Base-by-base conservation (phyloP, 2,888 invertebrate species). In the Synergus itoensis region DNA sequence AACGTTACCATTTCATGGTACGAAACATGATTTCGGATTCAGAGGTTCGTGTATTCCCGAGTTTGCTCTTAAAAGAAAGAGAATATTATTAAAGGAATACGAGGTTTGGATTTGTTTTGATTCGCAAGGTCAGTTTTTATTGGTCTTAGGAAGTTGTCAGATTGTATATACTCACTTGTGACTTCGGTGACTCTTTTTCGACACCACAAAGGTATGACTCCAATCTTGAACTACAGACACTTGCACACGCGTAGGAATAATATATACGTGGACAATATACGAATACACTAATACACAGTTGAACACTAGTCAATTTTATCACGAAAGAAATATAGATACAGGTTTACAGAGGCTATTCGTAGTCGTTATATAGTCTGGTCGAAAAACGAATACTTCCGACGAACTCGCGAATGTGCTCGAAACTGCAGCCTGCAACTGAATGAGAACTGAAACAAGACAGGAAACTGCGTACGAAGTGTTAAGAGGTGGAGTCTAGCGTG, bases 1-100 rank as follows among this genome's bases (percentile, higher is more conserved):
- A 86, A 87, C 79, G 82, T 90, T 90, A 90, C 90, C 90, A 90
- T 86, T 90, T 89, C 65, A 53, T 53, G 48, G 90, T 89, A 53
- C 86, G 88, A 86, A 90, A 90, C 90, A 90, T 90, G 87, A 86
- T 89, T 85, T 77, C 41, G 83, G 60, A 45, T 14, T 73, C 53
- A 21, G 18, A 43, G 45, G 77, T 80, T 62, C 48, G 79, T 60
- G 73, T 79, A 78, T 63, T 79, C 76, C 67, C 80, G 76, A 76
- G 28, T 5, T 78, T 77, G 76, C 80, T 81, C 18, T 78, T 77
- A 63, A 77, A 79, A 79, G 75, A 77, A 78, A 80, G 76, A 78
- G 81, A 80, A 80, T 80, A 77, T 76, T 82, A 84, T 79, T 84
- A 79, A 77, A 21, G 81, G 43, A 83, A 79, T 79, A 64, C 21